phyloP scores from a whole-genome alignment of 2,888 invertebrate genomes.

The Amblyjoppa fuscipennis region DNA sequence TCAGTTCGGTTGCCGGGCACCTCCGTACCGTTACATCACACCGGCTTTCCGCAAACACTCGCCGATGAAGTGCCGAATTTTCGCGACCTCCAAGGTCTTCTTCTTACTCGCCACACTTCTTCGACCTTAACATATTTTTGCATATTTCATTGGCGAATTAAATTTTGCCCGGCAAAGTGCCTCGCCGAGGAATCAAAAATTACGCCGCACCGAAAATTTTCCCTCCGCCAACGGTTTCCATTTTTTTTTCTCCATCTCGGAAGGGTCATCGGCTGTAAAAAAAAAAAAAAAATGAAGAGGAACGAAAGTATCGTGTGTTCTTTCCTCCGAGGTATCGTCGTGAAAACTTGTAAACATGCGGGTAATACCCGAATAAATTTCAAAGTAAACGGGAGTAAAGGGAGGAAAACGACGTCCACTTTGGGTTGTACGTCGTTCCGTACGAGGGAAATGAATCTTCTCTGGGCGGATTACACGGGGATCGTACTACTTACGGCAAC shows the following conservation, averaged over 20 bases:
- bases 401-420: not conserved
- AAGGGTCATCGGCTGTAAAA: no score
- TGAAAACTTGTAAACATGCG: not conserved
- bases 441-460: constrained; percentile 72
- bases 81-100: not conserved
- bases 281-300: no score
- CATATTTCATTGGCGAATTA: not conserved
- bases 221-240: no score
- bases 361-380: not conserved
- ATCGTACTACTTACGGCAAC: constrained; percentile 69
- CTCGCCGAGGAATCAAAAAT: not conserved
- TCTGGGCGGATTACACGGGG: constrained; percentile 76
- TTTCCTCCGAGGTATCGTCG: not conserved
- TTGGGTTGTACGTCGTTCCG: not conserved
- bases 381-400: not conserved
- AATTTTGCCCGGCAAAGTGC: not conserved
- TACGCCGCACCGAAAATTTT: not conserved
- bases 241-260: not conserved
- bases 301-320: not conserved
- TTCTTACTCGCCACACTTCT: not conserved
- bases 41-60: constrained; percentile 25
- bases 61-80: constrained; percentile 46
- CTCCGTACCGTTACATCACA: constrained; percentile 34
- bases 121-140: no score
- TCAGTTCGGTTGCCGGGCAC: constrained; percentile 58